phyloP scores from a whole-genome alignment of 2,797 vertebrate genomes.

The Pangasius djambal region DNA sequence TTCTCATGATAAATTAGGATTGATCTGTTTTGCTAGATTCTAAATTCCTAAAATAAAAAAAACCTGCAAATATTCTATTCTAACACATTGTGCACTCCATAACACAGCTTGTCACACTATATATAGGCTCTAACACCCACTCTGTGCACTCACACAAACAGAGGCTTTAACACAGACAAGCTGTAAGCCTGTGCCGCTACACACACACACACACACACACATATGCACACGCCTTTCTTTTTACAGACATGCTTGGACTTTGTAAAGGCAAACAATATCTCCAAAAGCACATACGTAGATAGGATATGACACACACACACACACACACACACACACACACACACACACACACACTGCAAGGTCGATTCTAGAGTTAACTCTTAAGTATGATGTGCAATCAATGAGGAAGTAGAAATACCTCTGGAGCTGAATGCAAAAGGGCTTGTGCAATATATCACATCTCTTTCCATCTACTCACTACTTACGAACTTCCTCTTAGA shows the following conservation, averaged over 20 bases:
- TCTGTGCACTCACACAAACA: background rate
- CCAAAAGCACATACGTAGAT: background rate
- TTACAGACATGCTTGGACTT: background rate
- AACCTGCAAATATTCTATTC: background rate
- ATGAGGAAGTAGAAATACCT: background rate
- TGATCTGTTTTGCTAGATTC: background rate
- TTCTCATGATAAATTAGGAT: background rate
- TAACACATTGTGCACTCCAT: background rate
- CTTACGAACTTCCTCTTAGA: background rate
- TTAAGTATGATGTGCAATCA: background rate
- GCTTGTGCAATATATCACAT: background rate
- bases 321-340: conserved; percentile 23
- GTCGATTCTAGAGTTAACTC: background rate
- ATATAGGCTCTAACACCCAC: background rate
- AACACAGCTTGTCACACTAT: background rate
- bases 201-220: background rate
- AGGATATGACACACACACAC: background rate
- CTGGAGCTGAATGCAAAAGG: background rate
- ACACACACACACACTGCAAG: background rate
- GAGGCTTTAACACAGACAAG: conserved; percentile 29
- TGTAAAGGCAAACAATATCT: background rate
- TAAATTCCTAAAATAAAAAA: background rate
- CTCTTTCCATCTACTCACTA: background rate
- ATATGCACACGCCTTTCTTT: background rate
- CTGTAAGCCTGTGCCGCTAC: background rate